These are phyloP conservation scores for Tauraco hartlaubi DNA, from an alignment of 2,797 vertebrate species.

Conservation along the genomic window DNA sequence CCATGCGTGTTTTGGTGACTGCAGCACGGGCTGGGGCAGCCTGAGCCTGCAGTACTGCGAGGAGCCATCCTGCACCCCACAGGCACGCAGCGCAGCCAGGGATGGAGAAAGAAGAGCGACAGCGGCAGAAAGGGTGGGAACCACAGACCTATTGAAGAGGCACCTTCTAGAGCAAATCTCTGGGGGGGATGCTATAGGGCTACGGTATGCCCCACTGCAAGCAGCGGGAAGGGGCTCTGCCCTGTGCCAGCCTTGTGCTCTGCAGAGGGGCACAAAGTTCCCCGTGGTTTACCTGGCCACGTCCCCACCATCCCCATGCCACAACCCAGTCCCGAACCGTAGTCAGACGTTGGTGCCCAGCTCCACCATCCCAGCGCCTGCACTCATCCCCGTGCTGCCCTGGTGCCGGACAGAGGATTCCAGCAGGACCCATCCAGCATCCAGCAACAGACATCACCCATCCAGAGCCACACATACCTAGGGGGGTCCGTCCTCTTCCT, in stretches of 20 bases:
- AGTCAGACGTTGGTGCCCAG: neutral
- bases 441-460: neutral
- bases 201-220: no score
- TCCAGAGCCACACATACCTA: neutral
- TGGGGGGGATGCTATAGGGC: neutral
- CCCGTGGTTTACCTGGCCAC: neutral
- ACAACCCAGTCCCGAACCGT: neutral
- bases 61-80: fast-evolving
- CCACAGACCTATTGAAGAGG: neutral
- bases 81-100: no score
- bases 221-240: neutral
- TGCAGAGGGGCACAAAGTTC: neutral
- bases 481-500: neutral
- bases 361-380: neutral
- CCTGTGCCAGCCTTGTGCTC: neutral
- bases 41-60: neutral
- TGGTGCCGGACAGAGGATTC: fast-evolving
- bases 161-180: neutral
- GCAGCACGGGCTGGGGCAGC: neutral
- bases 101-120: neutral
- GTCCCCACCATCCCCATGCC: neutral
- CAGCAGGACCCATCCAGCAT: neutral
- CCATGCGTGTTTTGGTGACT: fast-evolving
- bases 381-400: neutral
- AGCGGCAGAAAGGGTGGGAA: neutral